Evolutionary conservation across 1,140 invertebrate genomes (phyloP).

Genomic region (Drosophila gunungcola): DNA sequence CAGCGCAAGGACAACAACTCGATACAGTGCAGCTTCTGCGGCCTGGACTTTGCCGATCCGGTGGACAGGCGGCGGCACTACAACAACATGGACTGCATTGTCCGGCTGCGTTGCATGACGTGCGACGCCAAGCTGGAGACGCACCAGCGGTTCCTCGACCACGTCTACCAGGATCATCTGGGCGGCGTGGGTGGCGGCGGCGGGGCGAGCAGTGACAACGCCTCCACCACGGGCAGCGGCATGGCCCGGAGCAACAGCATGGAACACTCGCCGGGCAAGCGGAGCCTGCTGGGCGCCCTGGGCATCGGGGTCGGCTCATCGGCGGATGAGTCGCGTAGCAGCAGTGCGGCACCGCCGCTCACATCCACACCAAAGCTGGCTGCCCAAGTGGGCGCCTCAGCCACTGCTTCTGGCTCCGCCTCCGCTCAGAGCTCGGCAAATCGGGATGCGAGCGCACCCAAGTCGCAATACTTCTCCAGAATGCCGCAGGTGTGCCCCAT

Average conservation of each 20-base stretch:
- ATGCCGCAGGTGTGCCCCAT: conserved; percentile 84
- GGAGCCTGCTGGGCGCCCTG: conserved; percentile 55
- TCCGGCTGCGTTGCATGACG: conserved; percentile 81
- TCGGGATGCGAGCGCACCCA: conserved; percentile 47
- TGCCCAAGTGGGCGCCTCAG: not conserved
- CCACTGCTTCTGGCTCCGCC: not conserved
- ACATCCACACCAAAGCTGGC: conserved; percentile 36
- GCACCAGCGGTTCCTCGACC: conserved; percentile 81
- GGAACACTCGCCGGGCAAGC: conserved; percentile 72
- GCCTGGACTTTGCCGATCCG: conserved; percentile 80
- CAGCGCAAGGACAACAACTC: conserved; percentile 78
- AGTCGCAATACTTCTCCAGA: conserved; percentile 80
- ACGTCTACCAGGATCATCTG: conserved; percentile 83
- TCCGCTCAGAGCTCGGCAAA: conserved; percentile 15
- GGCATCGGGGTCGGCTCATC: conserved; percentile 69
- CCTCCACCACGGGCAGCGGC: conserved; percentile 53
- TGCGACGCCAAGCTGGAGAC: conserved; percentile 82
- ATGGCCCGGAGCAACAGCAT: conserved; percentile 40
- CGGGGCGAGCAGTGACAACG: conserved; percentile 67
- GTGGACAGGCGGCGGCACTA: conserved; percentile 80
- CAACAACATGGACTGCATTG: conserved; percentile 84
- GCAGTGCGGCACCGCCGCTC: conserved; percentile 22
- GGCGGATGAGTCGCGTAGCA: conserved; percentile 75
- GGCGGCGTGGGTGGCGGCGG: conserved; percentile 56
- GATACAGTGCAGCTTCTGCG: conserved; percentile 79